These are phyloP conservation scores for Ditylenchus dipsaci DNA, from an alignment of 1,140 invertebrate genomes.

Conservation along the genomic window DNA sequence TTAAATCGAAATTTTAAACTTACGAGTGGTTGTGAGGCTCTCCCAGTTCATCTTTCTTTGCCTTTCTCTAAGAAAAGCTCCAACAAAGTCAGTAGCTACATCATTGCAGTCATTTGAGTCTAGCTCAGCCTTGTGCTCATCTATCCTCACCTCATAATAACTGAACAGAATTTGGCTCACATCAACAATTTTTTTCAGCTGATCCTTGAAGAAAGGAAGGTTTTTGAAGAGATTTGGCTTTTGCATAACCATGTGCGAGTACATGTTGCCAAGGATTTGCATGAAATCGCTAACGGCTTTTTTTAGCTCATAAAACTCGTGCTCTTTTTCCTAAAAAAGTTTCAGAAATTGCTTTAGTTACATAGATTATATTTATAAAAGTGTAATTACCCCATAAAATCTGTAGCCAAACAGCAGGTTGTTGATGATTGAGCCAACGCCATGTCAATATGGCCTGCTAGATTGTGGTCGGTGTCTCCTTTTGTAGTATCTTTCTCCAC, in stretches of 20 bases:
- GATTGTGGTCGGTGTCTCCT: constrained; percentile 14
- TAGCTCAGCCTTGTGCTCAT: constrained; percentile 11
- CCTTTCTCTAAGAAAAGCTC: constrained; percentile 29
- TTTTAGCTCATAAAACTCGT: not conserved
- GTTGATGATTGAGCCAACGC: constrained; percentile 36
- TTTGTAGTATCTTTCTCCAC: constrained; percentile 25
- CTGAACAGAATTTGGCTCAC: not conserved
- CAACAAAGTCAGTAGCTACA: constrained; percentile 24
- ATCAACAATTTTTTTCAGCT: not conserved
- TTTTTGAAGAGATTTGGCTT: not conserved
- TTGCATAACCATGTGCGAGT: not conserved
- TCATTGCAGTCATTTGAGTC: constrained; percentile 29
- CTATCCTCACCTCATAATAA: constrained; percentile 12
- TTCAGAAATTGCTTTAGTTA: not conserved
- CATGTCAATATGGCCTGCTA: constrained; percentile 28
- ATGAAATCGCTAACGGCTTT: not conserved
- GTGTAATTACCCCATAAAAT: constrained; percentile 22
- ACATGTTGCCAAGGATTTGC: not conserved
- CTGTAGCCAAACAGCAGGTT: constrained; percentile 33
- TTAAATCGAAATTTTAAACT: no score
- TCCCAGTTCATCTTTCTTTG: constrained; percentile 1
- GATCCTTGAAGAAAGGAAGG: not conserved
- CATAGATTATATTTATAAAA: not conserved
- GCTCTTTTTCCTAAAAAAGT: not conserved
- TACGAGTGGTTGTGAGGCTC: not conserved